phyloP scores from a whole-genome alignment of 2,113 vertebrate genomes.

The Erythrocercus mccallii region DNA sequence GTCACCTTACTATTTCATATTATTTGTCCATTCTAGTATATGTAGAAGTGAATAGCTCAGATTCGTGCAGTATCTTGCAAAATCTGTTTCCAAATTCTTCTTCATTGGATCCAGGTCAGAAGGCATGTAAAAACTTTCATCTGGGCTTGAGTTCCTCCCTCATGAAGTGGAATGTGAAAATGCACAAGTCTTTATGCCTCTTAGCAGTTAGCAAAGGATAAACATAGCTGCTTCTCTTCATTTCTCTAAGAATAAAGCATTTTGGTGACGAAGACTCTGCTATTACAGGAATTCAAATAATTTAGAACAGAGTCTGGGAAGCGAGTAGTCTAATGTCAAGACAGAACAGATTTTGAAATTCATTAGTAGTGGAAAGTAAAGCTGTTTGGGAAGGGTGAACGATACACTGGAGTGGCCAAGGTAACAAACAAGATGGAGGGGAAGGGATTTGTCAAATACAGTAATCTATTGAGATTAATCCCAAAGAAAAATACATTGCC shows the following conservation, averaged over 20 bases:
- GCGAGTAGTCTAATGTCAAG: not conserved
- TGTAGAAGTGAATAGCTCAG: not conserved
- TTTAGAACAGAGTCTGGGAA: slow-evolving; percentile 10
- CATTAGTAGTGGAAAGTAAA: not conserved
- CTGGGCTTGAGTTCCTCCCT: not conserved
- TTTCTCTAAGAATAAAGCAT: not conserved
- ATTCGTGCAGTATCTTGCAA: not conserved
- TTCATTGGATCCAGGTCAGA: not conserved
- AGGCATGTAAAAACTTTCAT: not conserved
- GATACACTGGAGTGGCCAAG: not conserved
- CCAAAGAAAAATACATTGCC: not conserved
- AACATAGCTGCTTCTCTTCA: not conserved
- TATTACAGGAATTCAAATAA: not conserved
- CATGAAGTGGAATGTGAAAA: not conserved
- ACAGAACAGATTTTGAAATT: not conserved
- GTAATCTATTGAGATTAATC: not conserved
- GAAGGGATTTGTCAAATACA: not conserved
- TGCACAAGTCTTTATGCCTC: not conserved
- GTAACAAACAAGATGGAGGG: not conserved
- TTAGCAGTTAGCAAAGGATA: not conserved
- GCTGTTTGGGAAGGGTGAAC: not conserved
- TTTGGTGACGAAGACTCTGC: not conserved
- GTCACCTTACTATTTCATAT: not conserved
- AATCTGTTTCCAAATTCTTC: not conserved
- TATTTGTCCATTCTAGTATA: not conserved